Conservation (phyloP, 2,113 vertebrate genomes). For the Corythornis madagascariensis region DNA sequence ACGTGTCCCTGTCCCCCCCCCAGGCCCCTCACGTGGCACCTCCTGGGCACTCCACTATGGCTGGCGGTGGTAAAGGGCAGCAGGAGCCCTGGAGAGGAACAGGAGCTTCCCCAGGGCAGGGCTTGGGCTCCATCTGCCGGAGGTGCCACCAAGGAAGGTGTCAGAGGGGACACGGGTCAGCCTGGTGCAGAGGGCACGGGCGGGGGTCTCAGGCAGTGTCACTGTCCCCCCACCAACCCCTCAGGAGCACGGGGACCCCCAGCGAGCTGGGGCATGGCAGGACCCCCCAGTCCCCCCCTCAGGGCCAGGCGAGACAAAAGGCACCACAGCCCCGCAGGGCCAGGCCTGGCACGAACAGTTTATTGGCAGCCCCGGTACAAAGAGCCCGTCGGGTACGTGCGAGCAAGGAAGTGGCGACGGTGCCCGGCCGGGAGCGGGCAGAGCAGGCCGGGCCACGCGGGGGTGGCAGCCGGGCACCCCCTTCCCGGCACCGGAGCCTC, state of each 20-base stretch:
- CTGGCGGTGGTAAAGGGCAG: neutral
- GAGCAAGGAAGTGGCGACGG: neutral
- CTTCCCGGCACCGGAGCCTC: neutral
- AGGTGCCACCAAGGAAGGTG: too few species aligned
- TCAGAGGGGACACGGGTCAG: neutral
- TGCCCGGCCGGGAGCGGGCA: too few species aligned
- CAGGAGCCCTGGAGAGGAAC: neutral
- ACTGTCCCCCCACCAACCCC: neutral
- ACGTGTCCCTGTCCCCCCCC: neutral
- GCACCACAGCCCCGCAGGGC: neutral
- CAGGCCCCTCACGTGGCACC: neutral
- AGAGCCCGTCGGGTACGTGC: neutral
- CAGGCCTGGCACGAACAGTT: neutral
- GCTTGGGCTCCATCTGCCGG: neutral
- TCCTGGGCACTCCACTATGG: neutral
- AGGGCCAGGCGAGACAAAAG: neutral
- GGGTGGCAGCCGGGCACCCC: neutral
- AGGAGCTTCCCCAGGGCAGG: neutral
- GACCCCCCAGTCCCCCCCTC: neutral
- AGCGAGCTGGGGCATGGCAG: neutral
- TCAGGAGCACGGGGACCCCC: neutral
- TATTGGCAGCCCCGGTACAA: slow-evolving; percentile 23
- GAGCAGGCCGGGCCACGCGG: too few species aligned
- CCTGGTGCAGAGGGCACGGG: neutral
- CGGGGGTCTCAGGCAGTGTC: neutral